A percentile compares a stretch with the other conserved stretches of the same genome.
Evolutionary conservation across 2,888 invertebrate species (phyloP).

Genomic region (Lamellibrachia columna): DNA sequence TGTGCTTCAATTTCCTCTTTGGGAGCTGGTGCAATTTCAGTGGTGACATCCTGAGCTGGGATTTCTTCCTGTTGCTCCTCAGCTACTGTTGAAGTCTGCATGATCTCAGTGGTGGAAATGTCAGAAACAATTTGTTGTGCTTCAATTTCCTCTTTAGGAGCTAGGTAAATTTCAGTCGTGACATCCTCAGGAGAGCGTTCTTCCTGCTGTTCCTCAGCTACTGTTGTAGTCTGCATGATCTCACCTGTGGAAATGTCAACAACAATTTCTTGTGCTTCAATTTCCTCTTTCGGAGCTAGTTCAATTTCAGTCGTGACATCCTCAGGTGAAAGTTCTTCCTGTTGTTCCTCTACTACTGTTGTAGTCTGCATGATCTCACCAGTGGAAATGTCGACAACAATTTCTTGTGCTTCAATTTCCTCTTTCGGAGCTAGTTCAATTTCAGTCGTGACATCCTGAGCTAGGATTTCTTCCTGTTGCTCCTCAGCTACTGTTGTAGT

Average conservation of each 20-base stretch:
- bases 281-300: not conserved
- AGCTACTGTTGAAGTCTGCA: not conserved
- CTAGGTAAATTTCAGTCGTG: not conserved
- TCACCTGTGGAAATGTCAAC: constrained; percentile 22
- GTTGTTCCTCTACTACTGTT: not conserved
- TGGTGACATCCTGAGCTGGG: not conserved
- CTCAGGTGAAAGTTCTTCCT: not conserved
- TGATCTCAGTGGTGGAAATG: not conserved
- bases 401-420: constrained; percentile 25
- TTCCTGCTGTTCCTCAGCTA: not conserved
- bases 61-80: not conserved
- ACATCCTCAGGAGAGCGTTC: not conserved
- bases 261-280: constrained; percentile 21
- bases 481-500: too few relatives aligned
- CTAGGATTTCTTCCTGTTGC: too few relatives aligned
- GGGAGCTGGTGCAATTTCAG: not conserved
- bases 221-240: not conserved
- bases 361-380: not conserved
- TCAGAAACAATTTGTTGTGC: constrained; percentile 14
- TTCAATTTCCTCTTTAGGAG: constrained; percentile 22
- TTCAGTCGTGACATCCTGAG: constrained; percentile 13
- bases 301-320: not conserved
- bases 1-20: not conserved
- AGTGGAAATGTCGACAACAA: constrained; percentile 27
- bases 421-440: not conserved